phyloP scores from a whole-genome alignment of 35 echinoderm and acorn worm species.

The Lytechinus pictus region DNA sequence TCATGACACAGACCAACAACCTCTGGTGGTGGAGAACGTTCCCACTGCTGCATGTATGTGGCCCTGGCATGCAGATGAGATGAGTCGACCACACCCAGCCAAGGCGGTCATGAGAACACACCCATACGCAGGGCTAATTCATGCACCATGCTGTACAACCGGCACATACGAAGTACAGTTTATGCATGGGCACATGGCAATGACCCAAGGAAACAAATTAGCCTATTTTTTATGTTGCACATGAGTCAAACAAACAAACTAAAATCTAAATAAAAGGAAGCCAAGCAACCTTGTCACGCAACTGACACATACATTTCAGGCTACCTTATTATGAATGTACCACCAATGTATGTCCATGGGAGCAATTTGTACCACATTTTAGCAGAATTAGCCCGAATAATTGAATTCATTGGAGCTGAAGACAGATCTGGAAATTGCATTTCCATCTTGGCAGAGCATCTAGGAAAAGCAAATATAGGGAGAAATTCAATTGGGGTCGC shows the following conservation, averaged over 20 bases:
- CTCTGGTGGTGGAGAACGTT: background rate
- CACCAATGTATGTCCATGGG: background rate
- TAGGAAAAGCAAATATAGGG: background rate
- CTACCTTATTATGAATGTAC: background rate
- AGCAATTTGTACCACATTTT: conserved; percentile 52
- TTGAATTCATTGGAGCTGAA: conserved; percentile 48
- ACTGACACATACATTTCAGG: background rate
- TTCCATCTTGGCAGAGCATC: conserved; percentile 22
- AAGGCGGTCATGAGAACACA: background rate
- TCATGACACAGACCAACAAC: background rate
- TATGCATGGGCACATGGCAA: background rate
- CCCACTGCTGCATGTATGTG: background rate
- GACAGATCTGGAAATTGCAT: conserved; percentile 46
- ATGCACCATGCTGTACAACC: background rate
- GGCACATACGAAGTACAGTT: no score
- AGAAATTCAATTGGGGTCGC: conserved; percentile 21
- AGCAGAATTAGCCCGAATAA: conserved; percentile 34
- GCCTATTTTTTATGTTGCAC: background rate
- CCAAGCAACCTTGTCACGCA: background rate
- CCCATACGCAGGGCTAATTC: background rate
- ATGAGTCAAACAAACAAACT: conserved; percentile 2
- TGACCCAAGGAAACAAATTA: background rate
- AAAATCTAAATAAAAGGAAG: background rate
- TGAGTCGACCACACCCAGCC: background rate
- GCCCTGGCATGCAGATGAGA: no score